Percentiles rank a stretch among this genome's conserved stretches.
Evolutionary conservation across 30 jellyfish, hydroid and myxozoan species (phyloP).

Genomic region (Aurelia aurita complex sp. Pacific): DNA sequence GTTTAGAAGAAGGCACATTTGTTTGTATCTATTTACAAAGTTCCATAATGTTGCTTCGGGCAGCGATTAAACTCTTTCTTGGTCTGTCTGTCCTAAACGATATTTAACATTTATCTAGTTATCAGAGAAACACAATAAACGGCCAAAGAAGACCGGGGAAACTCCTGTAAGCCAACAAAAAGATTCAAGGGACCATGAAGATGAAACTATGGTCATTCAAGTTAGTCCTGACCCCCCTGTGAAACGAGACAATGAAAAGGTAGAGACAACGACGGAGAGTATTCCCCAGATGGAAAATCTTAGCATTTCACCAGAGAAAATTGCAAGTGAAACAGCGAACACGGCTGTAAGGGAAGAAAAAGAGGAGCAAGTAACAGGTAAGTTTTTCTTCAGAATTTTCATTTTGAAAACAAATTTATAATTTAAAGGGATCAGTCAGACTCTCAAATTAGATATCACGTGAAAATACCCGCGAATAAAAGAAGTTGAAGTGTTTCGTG

Average conservation of each 20-base stretch:
- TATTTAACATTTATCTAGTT: neutral
- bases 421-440: too few relatives aligned
- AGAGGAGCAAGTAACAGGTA: neutral
- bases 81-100: too few relatives aligned
- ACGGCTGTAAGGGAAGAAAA: neutral
- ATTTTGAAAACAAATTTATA: too few relatives aligned
- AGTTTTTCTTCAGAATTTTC: neutral
- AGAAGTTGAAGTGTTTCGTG: too few relatives aligned
- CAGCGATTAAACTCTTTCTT: too few relatives aligned
- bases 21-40: too few relatives aligned
- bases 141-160: conserved; percentile 4
- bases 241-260: neutral
- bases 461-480: too few relatives aligned
- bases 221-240: conserved; percentile 59
- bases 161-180: neutral
- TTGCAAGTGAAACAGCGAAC: neutral
- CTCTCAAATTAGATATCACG: too few relatives aligned
- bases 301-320: neutral
- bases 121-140: neutral
- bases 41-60: too few relatives aligned
- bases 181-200: conserved; percentile 4
- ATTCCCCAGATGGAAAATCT: neutral
- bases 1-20: too few relatives aligned
- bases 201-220: conserved; percentile 9
- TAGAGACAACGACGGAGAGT: neutral